Conservation (phyloP, 1,140 invertebrate genomes). For the Chelonus insularis region DNA sequence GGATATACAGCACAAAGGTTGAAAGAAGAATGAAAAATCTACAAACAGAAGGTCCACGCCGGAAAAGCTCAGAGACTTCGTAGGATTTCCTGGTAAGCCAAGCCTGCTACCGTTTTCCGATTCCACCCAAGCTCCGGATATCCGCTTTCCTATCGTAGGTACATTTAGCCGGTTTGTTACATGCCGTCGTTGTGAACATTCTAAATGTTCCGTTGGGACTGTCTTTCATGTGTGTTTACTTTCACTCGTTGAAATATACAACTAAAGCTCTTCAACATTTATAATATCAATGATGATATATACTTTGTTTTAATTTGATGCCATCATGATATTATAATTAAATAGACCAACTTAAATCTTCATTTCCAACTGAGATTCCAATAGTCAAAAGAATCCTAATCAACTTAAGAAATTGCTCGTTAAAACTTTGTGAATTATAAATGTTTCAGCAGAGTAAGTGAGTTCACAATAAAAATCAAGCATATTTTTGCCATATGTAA, state of each 20-base stretch:
- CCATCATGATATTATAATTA: too few species aligned
- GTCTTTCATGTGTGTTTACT: not conserved
- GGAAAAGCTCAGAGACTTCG: conserved; percentile 30
- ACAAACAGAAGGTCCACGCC: conserved; percentile 22
- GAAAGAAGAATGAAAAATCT: too few species aligned
- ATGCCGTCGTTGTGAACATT: conserved; percentile 2
- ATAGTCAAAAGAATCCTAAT: too few species aligned
- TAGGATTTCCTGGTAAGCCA: conserved; percentile 31
- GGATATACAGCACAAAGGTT: too few species aligned
- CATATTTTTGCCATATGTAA: too few species aligned
- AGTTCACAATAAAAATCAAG: too few species aligned
- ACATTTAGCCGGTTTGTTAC: conserved; percentile 5
- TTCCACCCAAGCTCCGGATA: conserved; percentile 26
- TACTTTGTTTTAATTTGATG: too few species aligned
- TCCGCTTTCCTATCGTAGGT: conserved; percentile 25
- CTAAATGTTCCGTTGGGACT: not conserved
- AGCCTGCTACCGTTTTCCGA: conserved; percentile 26
- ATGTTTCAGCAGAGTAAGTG: too few species aligned
- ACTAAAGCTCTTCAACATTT: not conserved
- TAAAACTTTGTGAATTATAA: too few species aligned
- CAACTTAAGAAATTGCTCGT: too few species aligned
- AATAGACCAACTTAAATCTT: too few species aligned
- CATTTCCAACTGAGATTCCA: too few species aligned
- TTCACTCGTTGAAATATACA: not conserved
- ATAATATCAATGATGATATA: not conserved